Conservation (phyloP, 2,888 invertebrate genomes). For the Nephrotoma flavescens region DNA sequence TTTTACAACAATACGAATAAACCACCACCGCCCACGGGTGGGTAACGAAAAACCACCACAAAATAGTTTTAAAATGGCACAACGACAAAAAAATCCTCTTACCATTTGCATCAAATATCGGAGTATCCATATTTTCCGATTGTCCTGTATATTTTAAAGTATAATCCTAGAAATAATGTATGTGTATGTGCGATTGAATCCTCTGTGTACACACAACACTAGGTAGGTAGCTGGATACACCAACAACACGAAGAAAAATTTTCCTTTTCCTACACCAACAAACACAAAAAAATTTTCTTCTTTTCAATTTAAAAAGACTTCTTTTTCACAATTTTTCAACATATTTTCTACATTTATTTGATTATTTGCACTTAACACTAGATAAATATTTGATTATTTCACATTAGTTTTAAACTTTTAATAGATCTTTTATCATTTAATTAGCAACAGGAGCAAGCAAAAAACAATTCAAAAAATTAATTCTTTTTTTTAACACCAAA, state of each 20-base stretch:
- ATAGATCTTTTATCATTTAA: background rate
- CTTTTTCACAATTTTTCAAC: background rate
- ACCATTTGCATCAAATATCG: background rate
- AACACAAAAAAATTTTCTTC: background rate
- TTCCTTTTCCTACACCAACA: background rate
- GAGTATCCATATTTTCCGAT: background rate
- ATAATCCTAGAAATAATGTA: background rate
- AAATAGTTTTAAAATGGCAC: background rate
- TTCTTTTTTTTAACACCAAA: background rate
- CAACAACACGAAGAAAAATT: background rate
- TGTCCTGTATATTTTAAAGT: background rate
- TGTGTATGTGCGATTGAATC: background rate
- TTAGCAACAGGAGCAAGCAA: background rate
- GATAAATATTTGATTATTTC: background rate
- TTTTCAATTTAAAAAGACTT: background rate
- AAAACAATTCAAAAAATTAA: background rate
- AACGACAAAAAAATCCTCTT: background rate
- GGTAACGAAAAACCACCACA: background rate
- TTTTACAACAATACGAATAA: background rate
- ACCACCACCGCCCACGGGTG: background rate
- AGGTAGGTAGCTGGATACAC: background rate
- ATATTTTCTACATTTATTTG: background rate
- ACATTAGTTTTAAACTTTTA: background rate
- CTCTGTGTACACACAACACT: background rate
- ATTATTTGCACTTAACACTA: background rate